Conservation (phyloP, 2,797 vertebrate species). For the Microctenopoma steveboyesi region DNA sequence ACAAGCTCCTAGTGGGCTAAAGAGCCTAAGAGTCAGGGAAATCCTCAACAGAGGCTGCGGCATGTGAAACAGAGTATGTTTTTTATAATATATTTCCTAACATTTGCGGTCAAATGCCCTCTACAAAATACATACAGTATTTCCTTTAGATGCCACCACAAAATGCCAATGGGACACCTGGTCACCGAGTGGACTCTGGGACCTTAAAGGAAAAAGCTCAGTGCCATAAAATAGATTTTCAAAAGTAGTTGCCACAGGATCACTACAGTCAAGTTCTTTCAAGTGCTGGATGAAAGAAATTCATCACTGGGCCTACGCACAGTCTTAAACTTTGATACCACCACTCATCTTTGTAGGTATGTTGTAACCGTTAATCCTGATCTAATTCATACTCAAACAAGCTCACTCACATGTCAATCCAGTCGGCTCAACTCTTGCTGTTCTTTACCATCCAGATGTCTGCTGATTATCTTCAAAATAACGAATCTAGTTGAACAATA, state of each 20-base stretch:
- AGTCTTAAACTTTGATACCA: background rate
- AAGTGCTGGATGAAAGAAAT: conserved; percentile 5
- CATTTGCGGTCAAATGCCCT: background rate
- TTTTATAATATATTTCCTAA: background rate
- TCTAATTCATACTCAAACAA: conserved; percentile 22
- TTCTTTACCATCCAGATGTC: background rate
- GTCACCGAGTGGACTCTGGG: background rate
- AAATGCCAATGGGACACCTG: background rate
- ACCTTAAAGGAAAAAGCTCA: background rate
- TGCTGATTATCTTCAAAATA: background rate
- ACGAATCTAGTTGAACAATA: conserved; percentile 10
- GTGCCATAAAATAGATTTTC: background rate
- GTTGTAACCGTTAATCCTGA: background rate
- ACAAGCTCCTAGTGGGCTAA: background rate
- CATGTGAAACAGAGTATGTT: background rate
- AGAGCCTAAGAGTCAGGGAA: background rate
- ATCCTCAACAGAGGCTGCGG: background rate
- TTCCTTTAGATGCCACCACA: background rate
- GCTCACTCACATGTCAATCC: background rate
- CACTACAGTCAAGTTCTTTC: conserved; percentile 6
- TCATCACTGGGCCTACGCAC: background rate
- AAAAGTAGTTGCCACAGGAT: background rate
- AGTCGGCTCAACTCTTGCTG: background rate
- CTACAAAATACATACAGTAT: background rate
- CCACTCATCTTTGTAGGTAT: background rate